phyloP scores from a whole-genome alignment of 1,140 invertebrate species.

The Ooceraea biroi region DNA sequence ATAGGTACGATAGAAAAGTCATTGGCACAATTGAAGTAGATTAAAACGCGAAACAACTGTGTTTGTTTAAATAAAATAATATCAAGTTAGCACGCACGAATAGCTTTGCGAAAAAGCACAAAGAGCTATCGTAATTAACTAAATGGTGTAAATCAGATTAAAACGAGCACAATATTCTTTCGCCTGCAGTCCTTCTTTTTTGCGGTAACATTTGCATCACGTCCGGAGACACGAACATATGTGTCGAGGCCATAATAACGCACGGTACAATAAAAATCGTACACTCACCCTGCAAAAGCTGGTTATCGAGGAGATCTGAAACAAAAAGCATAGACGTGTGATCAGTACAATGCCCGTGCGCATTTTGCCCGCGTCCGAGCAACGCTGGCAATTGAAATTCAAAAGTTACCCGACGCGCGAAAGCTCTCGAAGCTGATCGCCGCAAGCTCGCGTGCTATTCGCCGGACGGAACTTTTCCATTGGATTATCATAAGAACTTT shows the following conservation, averaged over 20 bases:
- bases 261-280: conserved; percentile 26
- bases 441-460: conserved; percentile 5
- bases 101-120: neutral
- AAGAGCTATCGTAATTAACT: conserved; percentile 31
- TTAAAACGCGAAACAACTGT: conserved; percentile 8
- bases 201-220: neutral
- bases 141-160: conserved; percentile 2
- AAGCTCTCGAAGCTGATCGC: conserved; percentile 63
- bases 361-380: conserved; percentile 27
- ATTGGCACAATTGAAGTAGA: neutral
- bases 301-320: conserved; percentile 93
- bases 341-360: conserved; percentile 43
- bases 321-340: conserved; percentile 82
- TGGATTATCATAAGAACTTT: conserved; percentile 71
- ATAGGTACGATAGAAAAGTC: neutral
- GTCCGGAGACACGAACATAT: neutral
- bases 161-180: neutral
- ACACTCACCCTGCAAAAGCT: conserved; percentile 94
- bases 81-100: conserved; percentile 11
- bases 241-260: neutral
- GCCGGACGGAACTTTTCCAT: conserved; percentile 59
- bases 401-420: conserved; percentile 35
- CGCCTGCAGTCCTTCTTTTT: neutral
- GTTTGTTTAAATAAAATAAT: conserved; percentile 16
- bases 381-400: conserved; percentile 66